phyloP scores from a whole-genome alignment of 1,140 invertebrate genomes.

The Anastatus disparis region DNA sequence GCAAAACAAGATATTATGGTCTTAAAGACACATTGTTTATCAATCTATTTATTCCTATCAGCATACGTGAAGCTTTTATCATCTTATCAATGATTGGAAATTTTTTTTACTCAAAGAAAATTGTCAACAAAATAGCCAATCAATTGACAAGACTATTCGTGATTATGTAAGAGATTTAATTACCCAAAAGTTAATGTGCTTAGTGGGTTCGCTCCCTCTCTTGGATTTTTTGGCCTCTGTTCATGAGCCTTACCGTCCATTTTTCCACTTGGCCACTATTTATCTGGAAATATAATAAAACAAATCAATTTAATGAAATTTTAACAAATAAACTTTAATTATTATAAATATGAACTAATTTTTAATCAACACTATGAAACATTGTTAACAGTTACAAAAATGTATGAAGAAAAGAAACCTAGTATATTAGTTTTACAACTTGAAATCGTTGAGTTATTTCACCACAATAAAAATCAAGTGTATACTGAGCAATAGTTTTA shows the following conservation, averaged over 20 bases:
- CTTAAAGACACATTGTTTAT: conserved; percentile 42
- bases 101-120: conserved; percentile 14
- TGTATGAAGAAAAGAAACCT: neutral
- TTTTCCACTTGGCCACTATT: conserved; percentile 15
- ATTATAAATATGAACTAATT: neutral
- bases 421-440: too few species aligned
- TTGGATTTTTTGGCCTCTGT: conserved; percentile 66
- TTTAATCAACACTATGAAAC: neutral
- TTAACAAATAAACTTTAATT: neutral
- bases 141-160: neutral
- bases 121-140: neutral
- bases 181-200: conserved; percentile 70
- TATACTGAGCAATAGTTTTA: neutral
- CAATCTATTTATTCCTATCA: conserved; percentile 38
- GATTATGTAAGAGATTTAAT: conserved; percentile 48
- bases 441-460: too few species aligned
- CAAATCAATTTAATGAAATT: neutral
- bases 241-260: conserved; percentile 66
- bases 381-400: too few species aligned
- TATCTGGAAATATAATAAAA: conserved; percentile 17
- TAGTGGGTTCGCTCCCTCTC: conserved; percentile 68
- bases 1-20: conserved; percentile 5
- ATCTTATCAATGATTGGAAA: conserved; percentile 15
- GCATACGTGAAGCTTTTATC: neutral
- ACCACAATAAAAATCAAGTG: neutral